phyloP scores from a whole-genome alignment of 2,888 invertebrate genomes.

The Meandrusa payeni region DNA sequence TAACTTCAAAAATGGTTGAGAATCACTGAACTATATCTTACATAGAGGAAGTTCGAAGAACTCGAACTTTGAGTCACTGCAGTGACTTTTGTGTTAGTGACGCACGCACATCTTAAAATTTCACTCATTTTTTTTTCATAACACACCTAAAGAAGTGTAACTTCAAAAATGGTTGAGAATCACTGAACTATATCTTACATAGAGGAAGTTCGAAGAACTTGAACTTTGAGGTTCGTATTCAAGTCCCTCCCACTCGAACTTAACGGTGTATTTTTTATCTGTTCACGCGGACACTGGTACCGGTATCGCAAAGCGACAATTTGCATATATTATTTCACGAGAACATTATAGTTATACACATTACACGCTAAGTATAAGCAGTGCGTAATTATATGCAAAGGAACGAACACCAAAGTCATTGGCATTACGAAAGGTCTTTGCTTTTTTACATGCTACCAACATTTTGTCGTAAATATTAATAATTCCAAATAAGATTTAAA shows the following conservation, averaged over 20 bases:
- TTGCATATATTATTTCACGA: slow-evolving; percentile 26
- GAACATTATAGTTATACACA: slow-evolving; percentile 18
- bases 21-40: slow-evolving; percentile 5
- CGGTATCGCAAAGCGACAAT: slow-evolving; percentile 25
- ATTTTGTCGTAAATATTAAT: too few relatives aligned
- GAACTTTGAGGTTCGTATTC: slow-evolving; percentile 39
- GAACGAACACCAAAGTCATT: slow-evolving; percentile 37
- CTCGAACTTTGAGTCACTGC: slow-evolving; percentile 36
- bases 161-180: not conserved
- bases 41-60: slow-evolving; percentile 36
- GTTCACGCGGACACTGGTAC: slow-evolving; percentile 31
- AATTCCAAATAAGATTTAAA: too few relatives aligned
- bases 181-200: slow-evolving; percentile 12
- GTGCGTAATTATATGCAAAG: slow-evolving; percentile 22
- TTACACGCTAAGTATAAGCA: slow-evolving; percentile 9
- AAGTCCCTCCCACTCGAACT: slow-evolving; percentile 41
- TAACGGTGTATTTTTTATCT: slow-evolving; percentile 44
- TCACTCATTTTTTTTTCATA: too few relatives aligned
- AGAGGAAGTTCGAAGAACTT: slow-evolving; percentile 37
- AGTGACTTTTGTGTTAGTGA: too few relatives aligned
- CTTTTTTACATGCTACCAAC: too few relatives aligned
- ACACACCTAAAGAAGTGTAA: not conserved
- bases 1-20: not conserved
- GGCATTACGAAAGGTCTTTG: slow-evolving; percentile 41
- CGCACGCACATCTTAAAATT: too few relatives aligned